Evolutionary conservation across 2,113 vertebrate genomes (phyloP).

Genomic region (Garra rufa): DNA sequence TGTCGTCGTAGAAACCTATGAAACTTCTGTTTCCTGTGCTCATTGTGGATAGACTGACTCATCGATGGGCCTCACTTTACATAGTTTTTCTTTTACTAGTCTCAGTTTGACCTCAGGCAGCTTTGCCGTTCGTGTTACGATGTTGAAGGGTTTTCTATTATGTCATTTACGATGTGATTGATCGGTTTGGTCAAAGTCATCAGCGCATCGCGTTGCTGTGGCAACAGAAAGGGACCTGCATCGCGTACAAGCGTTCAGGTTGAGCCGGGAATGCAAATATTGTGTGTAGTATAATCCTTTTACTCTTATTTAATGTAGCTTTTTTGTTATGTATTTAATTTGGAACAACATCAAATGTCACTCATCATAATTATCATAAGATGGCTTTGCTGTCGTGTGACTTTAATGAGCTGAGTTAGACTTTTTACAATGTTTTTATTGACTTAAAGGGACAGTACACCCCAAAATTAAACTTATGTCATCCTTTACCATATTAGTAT

Average conservation of each 20-base stretch:
- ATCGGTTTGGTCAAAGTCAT: background rate
- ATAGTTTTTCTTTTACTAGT: background rate
- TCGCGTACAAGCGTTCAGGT: background rate
- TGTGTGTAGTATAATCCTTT: background rate
- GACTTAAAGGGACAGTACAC: background rate
- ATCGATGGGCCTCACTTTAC: background rate
- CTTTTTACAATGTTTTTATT: background rate
- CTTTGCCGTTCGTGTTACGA: background rate
- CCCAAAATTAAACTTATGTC: background rate
- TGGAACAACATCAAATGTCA: background rate
- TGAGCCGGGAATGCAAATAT: background rate
- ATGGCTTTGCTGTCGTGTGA: background rate
- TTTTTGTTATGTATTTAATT: background rate
- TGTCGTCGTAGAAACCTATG: background rate
- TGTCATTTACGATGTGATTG: background rate
- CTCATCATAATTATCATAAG: background rate
- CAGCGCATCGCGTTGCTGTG: background rate
- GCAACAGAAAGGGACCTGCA: background rate
- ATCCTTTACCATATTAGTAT: background rate
- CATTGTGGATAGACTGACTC: slow-evolving; percentile 7
- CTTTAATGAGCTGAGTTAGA: background rate
- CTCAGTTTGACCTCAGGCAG: background rate
- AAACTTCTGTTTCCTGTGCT: background rate
- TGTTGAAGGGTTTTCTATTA: background rate
- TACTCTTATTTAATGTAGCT: background rate